Evolutionary conservation across 2,888 invertebrate species (phyloP).

Genomic region (Herminia tarsipennalis): DNA sequence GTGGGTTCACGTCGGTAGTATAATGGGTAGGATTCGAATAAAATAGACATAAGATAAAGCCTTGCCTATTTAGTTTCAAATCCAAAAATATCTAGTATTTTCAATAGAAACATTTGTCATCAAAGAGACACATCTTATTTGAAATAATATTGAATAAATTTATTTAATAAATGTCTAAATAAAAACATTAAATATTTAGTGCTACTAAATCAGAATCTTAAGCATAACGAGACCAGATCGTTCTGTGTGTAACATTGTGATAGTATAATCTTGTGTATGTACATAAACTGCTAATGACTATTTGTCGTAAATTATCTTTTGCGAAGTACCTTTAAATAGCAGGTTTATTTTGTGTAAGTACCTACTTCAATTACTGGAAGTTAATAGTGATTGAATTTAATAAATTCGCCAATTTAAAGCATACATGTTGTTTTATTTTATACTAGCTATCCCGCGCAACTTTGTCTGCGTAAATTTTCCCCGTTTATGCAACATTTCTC

Average conservation of each 20-base stretch:
- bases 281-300: conserved; percentile 58
- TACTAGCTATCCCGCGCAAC: too few relatives aligned
- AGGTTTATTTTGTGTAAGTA: conserved; percentile 75
- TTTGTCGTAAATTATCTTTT: conserved; percentile 58
- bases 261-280: conserved; percentile 61
- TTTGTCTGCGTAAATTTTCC: too few relatives aligned
- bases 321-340: conserved; percentile 72
- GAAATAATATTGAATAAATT: too few relatives aligned
- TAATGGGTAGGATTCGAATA: too few relatives aligned
- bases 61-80: too few relatives aligned
- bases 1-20: too few relatives aligned
- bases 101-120: too few relatives aligned
- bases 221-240: conserved; percentile 34
- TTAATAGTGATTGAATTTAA: conserved; percentile 83
- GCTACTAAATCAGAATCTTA: conserved; percentile 28
- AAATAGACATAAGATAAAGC: too few relatives aligned
- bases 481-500: too few relatives aligned
- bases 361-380: conserved; percentile 78
- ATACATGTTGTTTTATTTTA: conserved; percentile 62
- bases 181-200: conserved; percentile 11
- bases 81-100: too few relatives aligned
- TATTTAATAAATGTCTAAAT: too few relatives aligned
- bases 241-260: conserved; percentile 63
- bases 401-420: conserved; percentile 79
- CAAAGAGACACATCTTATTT: too few relatives aligned